Percentiles rank a stretch among this genome's conserved stretches.
Evolutionary conservation across 2,797 vertebrate genomes (phyloP).

Genomic region (Propithecus deckenii): DNA sequence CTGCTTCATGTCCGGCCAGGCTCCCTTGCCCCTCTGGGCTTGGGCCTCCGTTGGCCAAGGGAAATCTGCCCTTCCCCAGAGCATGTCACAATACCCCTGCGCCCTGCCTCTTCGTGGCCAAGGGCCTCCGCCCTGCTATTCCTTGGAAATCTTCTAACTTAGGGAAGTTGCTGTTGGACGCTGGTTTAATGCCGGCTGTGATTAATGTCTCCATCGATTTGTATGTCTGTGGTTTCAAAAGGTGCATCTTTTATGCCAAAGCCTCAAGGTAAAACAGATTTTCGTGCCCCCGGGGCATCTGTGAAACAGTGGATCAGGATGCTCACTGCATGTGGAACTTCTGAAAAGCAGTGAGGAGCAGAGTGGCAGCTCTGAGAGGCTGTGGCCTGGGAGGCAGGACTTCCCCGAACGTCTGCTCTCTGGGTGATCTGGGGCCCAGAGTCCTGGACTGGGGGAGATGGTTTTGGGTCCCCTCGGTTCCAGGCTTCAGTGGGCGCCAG

Average conservation of each 20-base stretch:
- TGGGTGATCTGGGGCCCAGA: not conserved
- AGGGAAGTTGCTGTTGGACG: not conserved
- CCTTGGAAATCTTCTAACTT: not conserved
- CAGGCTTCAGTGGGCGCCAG: not conserved
- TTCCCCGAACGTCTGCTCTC: rapidly evolving
- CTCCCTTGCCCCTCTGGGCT: slow-evolving; percentile 40
- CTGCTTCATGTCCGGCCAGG: slow-evolving; percentile 21
- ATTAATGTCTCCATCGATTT: not conserved
- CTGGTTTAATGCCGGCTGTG: not conserved
- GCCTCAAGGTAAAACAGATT: not conserved
- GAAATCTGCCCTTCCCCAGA: slow-evolving; percentile 1
- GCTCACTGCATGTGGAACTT: not conserved
- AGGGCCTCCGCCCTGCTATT: not conserved
- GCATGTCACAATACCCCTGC: slow-evolving; percentile 69
- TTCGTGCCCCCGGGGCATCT: not conserved
- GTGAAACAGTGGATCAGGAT: not conserved
- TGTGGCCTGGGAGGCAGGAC: not conserved
- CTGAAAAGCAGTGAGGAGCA: not conserved
- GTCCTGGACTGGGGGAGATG: not conserved
- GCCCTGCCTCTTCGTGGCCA: not conserved
- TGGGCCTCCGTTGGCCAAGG: not conserved
- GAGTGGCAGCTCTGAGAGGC: not conserved
- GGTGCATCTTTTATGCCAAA: not conserved
- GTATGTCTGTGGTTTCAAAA: not conserved
- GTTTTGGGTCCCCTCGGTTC: no score